These are phyloP conservation scores for Platalea minor DNA, from an alignment of 2,797 vertebrate genomes.

Conservation along the genomic window DNA sequence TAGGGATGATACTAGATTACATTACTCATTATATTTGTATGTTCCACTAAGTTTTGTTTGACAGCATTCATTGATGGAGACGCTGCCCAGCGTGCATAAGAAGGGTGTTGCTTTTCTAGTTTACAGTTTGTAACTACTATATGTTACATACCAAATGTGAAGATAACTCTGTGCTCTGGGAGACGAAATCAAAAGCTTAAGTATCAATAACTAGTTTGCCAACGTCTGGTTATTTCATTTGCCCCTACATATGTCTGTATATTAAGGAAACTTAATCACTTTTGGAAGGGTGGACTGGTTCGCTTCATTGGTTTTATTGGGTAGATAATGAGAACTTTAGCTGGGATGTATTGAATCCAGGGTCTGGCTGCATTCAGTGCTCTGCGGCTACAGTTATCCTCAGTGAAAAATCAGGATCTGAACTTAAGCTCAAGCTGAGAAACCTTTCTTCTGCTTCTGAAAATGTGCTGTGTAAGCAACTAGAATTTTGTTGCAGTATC, in stretches of 20 bases:
- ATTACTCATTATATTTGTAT: neutral
- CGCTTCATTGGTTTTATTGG: neutral
- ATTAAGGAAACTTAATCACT: neutral
- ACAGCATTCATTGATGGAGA: neutral
- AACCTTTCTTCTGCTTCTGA: neutral
- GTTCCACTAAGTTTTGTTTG: neutral
- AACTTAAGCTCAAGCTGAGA: neutral
- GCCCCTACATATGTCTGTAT: fast-evolving
- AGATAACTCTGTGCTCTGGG: neutral
- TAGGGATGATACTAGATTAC: neutral
- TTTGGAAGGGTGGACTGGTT: neutral
- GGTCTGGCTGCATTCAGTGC: neutral
- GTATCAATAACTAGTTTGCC: neutral
- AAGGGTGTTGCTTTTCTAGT: neutral
- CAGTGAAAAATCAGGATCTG: neutral
- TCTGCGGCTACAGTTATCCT: neutral
- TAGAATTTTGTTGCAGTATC: neutral
- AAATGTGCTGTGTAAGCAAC: neutral
- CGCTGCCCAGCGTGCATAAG: neutral
- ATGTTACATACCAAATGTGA: neutral
- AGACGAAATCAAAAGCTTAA: neutral
- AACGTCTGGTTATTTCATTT: neutral
- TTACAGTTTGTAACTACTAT: neutral
- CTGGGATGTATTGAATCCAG: neutral
- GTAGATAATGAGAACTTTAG: neutral